phyloP scores from a whole-genome alignment of 2,797 vertebrate species.

The Tragopan temminckii region DNA sequence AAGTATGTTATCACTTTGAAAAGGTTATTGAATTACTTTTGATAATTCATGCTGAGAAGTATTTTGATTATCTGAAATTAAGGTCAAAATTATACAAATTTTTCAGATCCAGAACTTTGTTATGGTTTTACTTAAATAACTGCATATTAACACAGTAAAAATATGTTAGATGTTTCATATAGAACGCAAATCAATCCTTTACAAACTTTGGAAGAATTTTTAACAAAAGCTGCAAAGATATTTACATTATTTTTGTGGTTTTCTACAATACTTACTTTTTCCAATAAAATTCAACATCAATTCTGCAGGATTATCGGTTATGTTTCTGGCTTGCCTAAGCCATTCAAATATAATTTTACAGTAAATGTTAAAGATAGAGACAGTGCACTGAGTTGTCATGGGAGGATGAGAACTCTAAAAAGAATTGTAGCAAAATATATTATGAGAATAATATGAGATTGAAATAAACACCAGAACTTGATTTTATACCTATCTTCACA shows the following conservation, averaged over 20 bases:
- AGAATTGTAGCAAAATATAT: slow-evolving; percentile 20
- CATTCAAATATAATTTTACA: slow-evolving; percentile 38
- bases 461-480: neutral
- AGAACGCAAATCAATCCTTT: neutral
- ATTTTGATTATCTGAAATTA: neutral
- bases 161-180: neutral
- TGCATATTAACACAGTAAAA: neutral
- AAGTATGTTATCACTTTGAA: neutral
- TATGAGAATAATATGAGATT: slow-evolving; percentile 38
- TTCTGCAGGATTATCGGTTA: neutral
- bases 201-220: slow-evolving; percentile 9
- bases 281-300: neutral
- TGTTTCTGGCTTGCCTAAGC: slow-evolving; percentile 22
- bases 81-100: neutral
- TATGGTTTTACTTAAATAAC: neutral
- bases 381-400: slow-evolving; percentile 37
- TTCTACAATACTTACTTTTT: neutral
- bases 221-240: neutral
- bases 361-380: slow-evolving; percentile 26
- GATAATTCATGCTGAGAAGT: neutral
- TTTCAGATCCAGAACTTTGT: neutral
- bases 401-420: slow-evolving; percentile 11
- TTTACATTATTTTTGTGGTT: neutral
- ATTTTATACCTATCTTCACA: neutral
- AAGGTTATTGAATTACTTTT: neutral